Conservation (phyloP, 2,797 vertebrate genomes). For the Echiichthys vipera region DNA sequence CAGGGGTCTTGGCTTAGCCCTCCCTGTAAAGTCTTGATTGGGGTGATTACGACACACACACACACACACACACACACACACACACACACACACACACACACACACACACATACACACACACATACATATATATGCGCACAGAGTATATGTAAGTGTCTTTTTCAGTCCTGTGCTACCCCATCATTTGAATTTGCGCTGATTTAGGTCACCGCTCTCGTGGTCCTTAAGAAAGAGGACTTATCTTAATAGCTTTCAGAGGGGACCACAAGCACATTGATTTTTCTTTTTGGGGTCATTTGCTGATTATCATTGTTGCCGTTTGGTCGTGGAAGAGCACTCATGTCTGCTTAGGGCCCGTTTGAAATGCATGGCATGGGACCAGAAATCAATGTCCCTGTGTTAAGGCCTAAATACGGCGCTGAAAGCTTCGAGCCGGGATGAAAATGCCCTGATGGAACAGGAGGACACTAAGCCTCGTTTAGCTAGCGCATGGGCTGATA, state of each 20-base stretch:
- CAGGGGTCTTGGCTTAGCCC: conserved; percentile 51
- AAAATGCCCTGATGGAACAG: conserved; percentile 71
- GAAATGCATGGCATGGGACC: conserved; percentile 56
- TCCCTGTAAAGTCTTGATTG: conserved; percentile 69
- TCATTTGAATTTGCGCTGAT: conserved; percentile 60
- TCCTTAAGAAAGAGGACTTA: conserved; percentile 64
- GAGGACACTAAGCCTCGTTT: conserved; percentile 71
- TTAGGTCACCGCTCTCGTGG: conserved; percentile 67
- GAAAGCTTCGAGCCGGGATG: conserved; percentile 66
- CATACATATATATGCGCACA: conserved; percentile 22
- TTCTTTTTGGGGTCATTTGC: conserved; percentile 26
- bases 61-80: no score
- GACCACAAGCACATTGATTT: conserved; percentile 51
- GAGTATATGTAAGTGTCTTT: conserved; percentile 60
- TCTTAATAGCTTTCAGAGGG: conserved; percentile 63
- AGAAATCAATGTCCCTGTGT: conserved; percentile 71
- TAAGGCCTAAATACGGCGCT: conserved; percentile 70
- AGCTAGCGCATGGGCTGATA: conserved; percentile 59
- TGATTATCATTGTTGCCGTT: conserved; percentile 57
- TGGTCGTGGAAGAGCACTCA: conserved; percentile 39
- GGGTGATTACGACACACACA: conserved; percentile 61
- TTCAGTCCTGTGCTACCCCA: conserved; percentile 38
- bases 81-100: no score
- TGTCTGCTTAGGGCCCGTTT: conserved; percentile 49
- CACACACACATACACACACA: no score